Evolutionary conservation across 2,888 invertebrate species (phyloP).

Genomic region (Trachelus iudaicus): DNA sequence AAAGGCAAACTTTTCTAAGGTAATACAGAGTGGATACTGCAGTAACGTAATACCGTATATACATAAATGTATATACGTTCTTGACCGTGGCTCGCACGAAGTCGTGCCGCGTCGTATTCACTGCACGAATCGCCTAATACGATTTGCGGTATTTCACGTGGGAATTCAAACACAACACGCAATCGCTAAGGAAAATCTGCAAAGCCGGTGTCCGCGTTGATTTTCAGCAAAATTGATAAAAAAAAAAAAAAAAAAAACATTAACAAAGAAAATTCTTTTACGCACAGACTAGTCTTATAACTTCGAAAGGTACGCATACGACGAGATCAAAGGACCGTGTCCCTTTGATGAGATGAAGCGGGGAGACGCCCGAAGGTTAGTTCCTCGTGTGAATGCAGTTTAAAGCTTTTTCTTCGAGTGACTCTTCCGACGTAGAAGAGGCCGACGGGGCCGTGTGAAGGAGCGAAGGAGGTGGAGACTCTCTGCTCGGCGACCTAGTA

Average conservation of each 20-base stretch:
- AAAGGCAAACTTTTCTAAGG: not conserved
- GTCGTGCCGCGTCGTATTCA: not conserved
- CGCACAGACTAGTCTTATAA: too few species aligned
- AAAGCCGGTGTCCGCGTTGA: not conserved
- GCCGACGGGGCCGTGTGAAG: constrained; percentile 43
- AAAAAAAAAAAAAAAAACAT: too few species aligned
- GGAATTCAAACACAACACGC: not conserved
- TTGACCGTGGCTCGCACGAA: not conserved
- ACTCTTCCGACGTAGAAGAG: constrained; percentile 20
- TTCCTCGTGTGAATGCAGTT: constrained; percentile 5
- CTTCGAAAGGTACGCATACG: not conserved
- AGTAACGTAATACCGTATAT: constrained; percentile 3
- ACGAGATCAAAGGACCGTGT: not conserved
- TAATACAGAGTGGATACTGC: not conserved
- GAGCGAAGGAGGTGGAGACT: constrained; percentile 24
- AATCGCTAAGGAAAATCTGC: not conserved
- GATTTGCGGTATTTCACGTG: not conserved
- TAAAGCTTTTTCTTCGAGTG: constrained; percentile 15
- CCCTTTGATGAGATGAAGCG: not conserved
- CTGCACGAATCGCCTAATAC: not conserved
- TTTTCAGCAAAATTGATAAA: not conserved
- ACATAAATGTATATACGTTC: not conserved
- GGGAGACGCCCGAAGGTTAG: not conserved
- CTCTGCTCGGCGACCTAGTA: constrained; percentile 40
- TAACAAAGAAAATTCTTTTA: not conserved